These are phyloP conservation scores for Lasioglossum villosulum DNA, from an alignment of 2,888 invertebrate genomes.

Conservation along the genomic window DNA sequence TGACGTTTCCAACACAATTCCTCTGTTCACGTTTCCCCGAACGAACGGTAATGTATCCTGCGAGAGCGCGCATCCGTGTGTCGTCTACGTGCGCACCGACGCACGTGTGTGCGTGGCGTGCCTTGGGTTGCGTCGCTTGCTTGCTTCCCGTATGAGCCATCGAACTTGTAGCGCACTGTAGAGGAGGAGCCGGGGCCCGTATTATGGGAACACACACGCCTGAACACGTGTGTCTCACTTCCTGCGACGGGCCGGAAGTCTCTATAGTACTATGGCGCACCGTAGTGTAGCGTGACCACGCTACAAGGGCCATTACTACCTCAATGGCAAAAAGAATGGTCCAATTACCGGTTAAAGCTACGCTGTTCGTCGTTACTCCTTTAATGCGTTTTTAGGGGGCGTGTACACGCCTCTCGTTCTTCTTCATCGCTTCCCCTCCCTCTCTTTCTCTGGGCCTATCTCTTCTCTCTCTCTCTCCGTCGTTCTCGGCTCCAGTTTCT, in stretches of 20 bases:
- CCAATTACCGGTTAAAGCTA: constrained; percentile 77
- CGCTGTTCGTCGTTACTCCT: constrained; percentile 61
- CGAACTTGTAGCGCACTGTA: constrained; percentile 69
- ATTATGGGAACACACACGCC: constrained; percentile 80
- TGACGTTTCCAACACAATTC: constrained; percentile 60
- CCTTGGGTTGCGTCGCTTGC: constrained; percentile 17
- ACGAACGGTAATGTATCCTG: constrained; percentile 60
- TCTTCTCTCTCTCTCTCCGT: background rate
- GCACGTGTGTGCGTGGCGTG: constrained; percentile 32
- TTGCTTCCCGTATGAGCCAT: constrained; percentile 61
- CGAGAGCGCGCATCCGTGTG: too few species aligned
- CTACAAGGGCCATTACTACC: constrained; percentile 81
- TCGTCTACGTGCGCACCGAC: background rate
- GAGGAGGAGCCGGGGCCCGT: constrained; percentile 68
- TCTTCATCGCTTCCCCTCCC: background rate
- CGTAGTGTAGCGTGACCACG: constrained; percentile 81
- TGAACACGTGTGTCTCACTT: constrained; percentile 83
- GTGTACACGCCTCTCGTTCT: constrained; percentile 16
- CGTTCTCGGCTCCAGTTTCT: background rate
- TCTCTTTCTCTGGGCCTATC: background rate
- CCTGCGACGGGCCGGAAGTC: constrained; percentile 83
- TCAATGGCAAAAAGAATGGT: constrained; percentile 78
- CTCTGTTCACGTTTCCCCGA: constrained; percentile 45
- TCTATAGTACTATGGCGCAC: constrained; percentile 82
- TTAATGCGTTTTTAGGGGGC: constrained; percentile 53